phyloP scores from a whole-genome alignment of 2,113 vertebrate species.

The Mastomys natalensis region DNA sequence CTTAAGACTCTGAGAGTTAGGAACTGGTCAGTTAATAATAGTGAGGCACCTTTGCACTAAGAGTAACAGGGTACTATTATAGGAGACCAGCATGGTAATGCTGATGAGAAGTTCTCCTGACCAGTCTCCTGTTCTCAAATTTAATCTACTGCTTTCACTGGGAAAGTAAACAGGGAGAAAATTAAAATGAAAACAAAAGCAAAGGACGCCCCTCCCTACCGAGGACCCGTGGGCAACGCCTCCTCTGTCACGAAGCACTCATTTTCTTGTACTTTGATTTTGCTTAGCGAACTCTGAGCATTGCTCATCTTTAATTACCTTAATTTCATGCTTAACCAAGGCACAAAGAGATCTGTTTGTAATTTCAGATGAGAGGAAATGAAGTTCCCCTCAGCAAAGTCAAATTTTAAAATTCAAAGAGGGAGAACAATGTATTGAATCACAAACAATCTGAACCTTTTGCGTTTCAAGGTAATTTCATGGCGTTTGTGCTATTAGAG shows the following conservation, averaged over 20 bases:
- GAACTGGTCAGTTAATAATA: not conserved
- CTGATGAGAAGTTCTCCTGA: not conserved
- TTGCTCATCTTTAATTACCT: constrained; percentile 81
- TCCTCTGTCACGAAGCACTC: constrained; percentile 23
- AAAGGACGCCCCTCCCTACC: not conserved
- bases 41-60: not conserved
- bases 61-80: not conserved
- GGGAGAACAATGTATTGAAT: constrained; percentile 55
- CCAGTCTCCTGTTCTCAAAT: not conserved
- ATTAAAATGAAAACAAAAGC: constrained; percentile 43
- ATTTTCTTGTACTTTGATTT: constrained; percentile 68
- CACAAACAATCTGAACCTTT: constrained; percentile 52
- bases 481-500: constrained; percentile 27
- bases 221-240: constrained; percentile 52
- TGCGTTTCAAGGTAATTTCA: constrained; percentile 60
- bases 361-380: constrained; percentile 82
- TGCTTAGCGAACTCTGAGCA: constrained; percentile 75
- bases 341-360: constrained; percentile 75
- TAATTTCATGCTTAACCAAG: constrained; percentile 79
- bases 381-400: constrained; percentile 79
- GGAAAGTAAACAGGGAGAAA: not conserved
- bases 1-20: not conserved
- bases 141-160: not conserved
- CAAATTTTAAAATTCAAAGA: constrained; percentile 79
- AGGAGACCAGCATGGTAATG: not conserved